Evolutionary conservation across 2,113 vertebrate species (phyloP).

Genomic region (Erythrocercus mccallii): DNA sequence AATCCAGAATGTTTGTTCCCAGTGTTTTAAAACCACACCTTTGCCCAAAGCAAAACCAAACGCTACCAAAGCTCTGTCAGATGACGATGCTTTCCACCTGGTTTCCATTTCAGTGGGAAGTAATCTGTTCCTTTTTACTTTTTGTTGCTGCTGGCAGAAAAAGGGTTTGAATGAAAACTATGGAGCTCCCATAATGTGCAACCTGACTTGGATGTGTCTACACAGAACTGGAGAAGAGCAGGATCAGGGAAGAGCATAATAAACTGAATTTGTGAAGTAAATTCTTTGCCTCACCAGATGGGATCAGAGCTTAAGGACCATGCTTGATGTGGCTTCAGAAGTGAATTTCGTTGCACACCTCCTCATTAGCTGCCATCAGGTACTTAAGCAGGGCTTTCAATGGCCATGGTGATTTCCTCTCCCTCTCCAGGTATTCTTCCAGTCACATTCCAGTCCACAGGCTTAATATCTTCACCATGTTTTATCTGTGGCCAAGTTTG

Average conservation of each 20-base stretch:
- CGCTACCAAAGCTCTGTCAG: not conserved
- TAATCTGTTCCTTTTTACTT: not conserved
- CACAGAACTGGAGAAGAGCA: not conserved
- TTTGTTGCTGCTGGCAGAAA: not conserved
- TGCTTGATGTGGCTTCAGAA: not conserved
- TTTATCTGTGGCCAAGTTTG: constrained; percentile 52
- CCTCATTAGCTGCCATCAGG: constrained; percentile 8
- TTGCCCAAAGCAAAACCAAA: not conserved
- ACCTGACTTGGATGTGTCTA: not conserved
- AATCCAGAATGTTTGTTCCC: not conserved
- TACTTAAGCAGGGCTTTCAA: not conserved
- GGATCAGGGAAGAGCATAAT: not conserved
- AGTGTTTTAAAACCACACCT: not conserved
- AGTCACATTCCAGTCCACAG: not conserved
- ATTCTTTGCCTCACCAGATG: not conserved
- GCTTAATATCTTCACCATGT: constrained; percentile 35
- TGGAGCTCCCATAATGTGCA: not conserved
- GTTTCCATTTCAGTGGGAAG: not conserved
- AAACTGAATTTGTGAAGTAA: not conserved
- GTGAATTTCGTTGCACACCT: not conserved
- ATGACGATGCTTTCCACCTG: fast-evolving
- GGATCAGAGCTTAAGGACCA: not conserved
- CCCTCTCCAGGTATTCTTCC: constrained; percentile 29
- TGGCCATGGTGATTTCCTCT: constrained; percentile 29
- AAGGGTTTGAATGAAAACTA: not conserved